These are phyloP conservation scores for Drosophila repletoides DNA, from an alignment of 1,140 invertebrate species.

Conservation along the genomic window DNA sequence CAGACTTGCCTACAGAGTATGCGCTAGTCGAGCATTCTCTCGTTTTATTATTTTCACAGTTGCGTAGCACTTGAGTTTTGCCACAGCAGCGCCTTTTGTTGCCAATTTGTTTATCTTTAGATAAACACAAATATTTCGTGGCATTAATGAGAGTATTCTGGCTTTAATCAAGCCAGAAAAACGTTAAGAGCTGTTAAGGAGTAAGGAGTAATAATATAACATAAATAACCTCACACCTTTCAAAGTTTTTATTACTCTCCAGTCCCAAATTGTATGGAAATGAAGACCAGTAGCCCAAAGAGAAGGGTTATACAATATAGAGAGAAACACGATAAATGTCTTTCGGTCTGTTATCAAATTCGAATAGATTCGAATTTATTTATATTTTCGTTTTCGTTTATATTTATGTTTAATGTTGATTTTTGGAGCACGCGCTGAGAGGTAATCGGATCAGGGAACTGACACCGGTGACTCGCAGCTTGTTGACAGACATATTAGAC, in stretches of 20 bases:
- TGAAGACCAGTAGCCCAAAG: constrained; percentile 44
- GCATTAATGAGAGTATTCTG: constrained; percentile 66
- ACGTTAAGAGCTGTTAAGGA: neutral
- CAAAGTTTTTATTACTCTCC: neutral
- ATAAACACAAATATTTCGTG: constrained; percentile 36
- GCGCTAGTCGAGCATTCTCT: too few species aligned
- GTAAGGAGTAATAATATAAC: too few species aligned
- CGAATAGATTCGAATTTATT: constrained; percentile 9
- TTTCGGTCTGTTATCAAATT: constrained; percentile 51
- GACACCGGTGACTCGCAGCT: constrained; percentile 52
- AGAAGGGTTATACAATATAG: constrained; percentile 40
- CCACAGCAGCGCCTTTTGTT: constrained; percentile 56
- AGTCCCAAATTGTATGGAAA: constrained; percentile 6
- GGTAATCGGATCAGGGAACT: constrained; percentile 54
- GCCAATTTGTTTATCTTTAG: constrained; percentile 50
- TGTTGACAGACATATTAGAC: constrained; percentile 35
- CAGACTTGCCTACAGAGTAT: too few species aligned
- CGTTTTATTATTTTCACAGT: neutral
- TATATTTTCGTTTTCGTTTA: neutral
- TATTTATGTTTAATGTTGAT: neutral
- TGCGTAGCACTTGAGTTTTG: constrained; percentile 45
- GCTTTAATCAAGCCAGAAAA: neutral
- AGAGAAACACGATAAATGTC: constrained; percentile 37
- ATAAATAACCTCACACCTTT: too few species aligned
- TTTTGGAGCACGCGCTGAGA: constrained; percentile 62